Evolutionary conservation across 2,797 vertebrate genomes (phyloP).

Genomic region (Alexandromys oeconomus): DNA sequence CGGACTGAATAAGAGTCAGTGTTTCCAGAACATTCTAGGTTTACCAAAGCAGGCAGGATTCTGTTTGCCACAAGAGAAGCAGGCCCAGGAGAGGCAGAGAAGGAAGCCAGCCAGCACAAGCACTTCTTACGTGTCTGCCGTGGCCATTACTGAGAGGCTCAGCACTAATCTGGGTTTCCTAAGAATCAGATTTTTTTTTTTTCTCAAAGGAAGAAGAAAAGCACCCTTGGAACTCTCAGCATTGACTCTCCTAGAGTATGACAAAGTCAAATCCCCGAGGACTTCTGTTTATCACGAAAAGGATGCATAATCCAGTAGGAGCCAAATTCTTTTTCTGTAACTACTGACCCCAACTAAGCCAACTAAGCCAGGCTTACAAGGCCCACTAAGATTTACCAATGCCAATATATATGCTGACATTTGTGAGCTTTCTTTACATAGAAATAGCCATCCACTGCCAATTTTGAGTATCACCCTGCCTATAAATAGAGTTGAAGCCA

Average conservation of each 20-base stretch:
- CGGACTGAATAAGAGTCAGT: neutral
- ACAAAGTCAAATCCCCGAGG: constrained; percentile 1
- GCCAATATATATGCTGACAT: neutral
- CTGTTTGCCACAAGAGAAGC: constrained; percentile 19
- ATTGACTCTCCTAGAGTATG: constrained; percentile 40
- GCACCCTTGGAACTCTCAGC: constrained; percentile 12
- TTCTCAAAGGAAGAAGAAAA: constrained; percentile 36
- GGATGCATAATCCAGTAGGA: neutral
- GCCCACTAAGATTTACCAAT: neutral
- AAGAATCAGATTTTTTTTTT: constrained; percentile 37
- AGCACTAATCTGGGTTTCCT: constrained; percentile 67
- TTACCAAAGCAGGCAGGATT: constrained; percentile 31
- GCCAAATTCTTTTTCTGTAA: constrained; percentile 61
- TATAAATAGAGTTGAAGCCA: neutral
- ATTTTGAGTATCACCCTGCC: neutral
- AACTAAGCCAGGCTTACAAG: constrained; percentile 14
- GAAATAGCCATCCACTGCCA: constrained; percentile 15
- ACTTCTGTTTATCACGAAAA: constrained; percentile 54
- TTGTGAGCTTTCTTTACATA: constrained; percentile 38
- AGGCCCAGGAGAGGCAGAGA: neutral
- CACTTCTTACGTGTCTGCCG: neutral
- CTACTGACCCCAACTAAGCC: neutral
- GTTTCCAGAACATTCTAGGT: constrained; percentile 47
- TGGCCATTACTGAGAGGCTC: constrained; percentile 50
- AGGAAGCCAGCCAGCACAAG: neutral